Base-by-base conservation (phyloP, 2,113 vertebrate genomes). In the Sebastes fasciatus region DNA sequence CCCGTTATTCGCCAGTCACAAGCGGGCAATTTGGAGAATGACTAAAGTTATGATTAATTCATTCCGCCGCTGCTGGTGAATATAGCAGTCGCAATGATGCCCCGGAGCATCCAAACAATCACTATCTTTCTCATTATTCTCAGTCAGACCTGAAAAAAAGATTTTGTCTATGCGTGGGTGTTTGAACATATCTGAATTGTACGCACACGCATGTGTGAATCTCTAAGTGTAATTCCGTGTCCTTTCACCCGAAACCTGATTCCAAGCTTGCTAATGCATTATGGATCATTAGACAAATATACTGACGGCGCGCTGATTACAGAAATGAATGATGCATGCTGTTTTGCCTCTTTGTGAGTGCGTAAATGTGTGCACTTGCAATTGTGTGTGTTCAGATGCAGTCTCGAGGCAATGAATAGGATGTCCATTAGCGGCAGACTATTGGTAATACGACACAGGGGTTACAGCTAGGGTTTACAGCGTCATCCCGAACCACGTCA, bases 281-380 rank as follows among this genome's bases (percentile, higher is more conserved):
- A 93, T 71, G 86, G 86, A 89, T 91, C 92, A 92, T 90, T 92
- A 89, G 66, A 91, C 83, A 86, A 90, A 92, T 80, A 83, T 48
- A 92, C 82, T 78, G 84, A 76, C 55, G 17, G 82, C 40, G 45
- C 72, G 57, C 82, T 88, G 86, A 90, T 93, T 88, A 88, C 75
- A 88, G 51, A 77, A 89, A 87, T 84, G 79, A 91, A 86, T 88
- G 90, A 89, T 84, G 82, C 77, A 81, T 82, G 68, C 81, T 21
- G 54, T 81, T 77, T 87, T 58, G 23, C 23, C 11, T 40, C 3
- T 9, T 52, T 80, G 52, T 80, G 70, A 58, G 76, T 71, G 80
- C 6, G 26, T 78, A 19, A 23, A 17, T 63, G 74, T 42, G 73
- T 74, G 80, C 52, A 57, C 10, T 74, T 55, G 23, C 40, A 60